Conservation (phyloP, 2,113 vertebrate genomes). For the Nothocercus julius region DNA sequence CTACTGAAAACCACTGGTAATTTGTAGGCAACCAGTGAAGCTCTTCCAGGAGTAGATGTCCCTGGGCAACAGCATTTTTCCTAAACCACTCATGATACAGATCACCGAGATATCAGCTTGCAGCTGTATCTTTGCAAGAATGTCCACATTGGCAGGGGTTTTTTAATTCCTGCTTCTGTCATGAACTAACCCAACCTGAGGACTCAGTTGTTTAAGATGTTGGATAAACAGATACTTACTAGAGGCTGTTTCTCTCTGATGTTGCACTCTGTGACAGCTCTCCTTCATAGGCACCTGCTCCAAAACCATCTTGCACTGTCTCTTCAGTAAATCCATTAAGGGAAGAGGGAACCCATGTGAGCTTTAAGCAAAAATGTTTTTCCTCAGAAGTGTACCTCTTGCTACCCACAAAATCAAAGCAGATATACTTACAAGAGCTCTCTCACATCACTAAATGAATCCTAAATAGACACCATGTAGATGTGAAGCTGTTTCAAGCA, state of each 20-base stretch:
- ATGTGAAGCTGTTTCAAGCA: not conserved
- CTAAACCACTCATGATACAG: accelerated
- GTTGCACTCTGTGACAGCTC: not conserved
- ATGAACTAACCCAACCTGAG: not conserved
- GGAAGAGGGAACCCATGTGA: not conserved
- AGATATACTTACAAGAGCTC: not conserved
- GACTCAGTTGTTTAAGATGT: not conserved
- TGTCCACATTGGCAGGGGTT: not conserved
- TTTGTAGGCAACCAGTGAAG: not conserved
- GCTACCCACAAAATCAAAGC: not conserved
- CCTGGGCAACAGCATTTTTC: not conserved
- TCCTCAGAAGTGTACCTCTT: not conserved
- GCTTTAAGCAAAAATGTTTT: not conserved
- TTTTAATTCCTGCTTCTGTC: not conserved
- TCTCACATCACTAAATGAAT: not conserved
- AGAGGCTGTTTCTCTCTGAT: not conserved
- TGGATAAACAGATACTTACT: not conserved
- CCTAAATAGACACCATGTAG: not conserved
- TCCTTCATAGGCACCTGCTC: not conserved
- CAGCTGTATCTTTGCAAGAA: not conserved
- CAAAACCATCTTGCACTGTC: not conserved
- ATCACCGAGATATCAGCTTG: not conserved
- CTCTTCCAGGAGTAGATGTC: not conserved
- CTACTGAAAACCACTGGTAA: not conserved
- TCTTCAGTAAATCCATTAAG: not conserved